phyloP scores from a whole-genome alignment of 23 tunicate species.

The Ciona savignyi region DNA sequence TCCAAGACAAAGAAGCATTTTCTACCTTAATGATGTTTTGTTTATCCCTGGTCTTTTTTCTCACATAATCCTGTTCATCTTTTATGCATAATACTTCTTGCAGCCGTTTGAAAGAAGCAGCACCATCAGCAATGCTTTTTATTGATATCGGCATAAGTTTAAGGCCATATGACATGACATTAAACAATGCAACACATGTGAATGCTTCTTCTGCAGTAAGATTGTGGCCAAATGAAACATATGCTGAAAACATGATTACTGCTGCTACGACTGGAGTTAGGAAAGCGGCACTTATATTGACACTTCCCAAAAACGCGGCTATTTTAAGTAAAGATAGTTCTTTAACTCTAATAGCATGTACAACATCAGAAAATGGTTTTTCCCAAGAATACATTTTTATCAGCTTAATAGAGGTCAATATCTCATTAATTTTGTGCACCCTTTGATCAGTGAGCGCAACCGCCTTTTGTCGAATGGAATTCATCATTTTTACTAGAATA shows the following conservation, averaged over 20 bases:
- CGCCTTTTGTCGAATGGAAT: constrained; percentile 30
- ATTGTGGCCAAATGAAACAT: constrained; percentile 31
- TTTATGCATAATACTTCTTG: constrained; percentile 22
- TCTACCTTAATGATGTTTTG: constrained; percentile 35
- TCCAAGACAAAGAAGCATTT: constrained; percentile 57
- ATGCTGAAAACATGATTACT: constrained; percentile 29
- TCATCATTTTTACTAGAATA: constrained; percentile 31
- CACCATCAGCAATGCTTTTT: constrained; percentile 53
- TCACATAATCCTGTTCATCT: constrained; percentile 30
- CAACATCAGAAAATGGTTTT: constrained; percentile 26
- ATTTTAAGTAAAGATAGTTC: constrained; percentile 19
- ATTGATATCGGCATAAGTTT: constrained; percentile 63
- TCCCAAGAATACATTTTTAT: constrained; percentile 96
- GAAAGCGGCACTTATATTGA: constrained; percentile 52
- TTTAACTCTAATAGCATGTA: constrained; percentile 31
- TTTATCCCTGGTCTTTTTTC: neutral
- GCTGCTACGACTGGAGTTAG: constrained; percentile 61
- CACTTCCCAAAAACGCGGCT: constrained; percentile 33
- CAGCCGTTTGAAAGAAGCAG: constrained; percentile 32
- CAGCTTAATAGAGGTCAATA: constrained; percentile 61
- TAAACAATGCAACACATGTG: constrained; percentile 60
- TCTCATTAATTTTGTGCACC: constrained; percentile 55
- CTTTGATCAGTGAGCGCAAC: constrained; percentile 30
- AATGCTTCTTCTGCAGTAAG: constrained; percentile 47
- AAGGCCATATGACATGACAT: constrained; percentile 55